Evolutionary conservation across 2,113 vertebrate genomes (phyloP).

Genomic region (Sus scrofa): DNA sequence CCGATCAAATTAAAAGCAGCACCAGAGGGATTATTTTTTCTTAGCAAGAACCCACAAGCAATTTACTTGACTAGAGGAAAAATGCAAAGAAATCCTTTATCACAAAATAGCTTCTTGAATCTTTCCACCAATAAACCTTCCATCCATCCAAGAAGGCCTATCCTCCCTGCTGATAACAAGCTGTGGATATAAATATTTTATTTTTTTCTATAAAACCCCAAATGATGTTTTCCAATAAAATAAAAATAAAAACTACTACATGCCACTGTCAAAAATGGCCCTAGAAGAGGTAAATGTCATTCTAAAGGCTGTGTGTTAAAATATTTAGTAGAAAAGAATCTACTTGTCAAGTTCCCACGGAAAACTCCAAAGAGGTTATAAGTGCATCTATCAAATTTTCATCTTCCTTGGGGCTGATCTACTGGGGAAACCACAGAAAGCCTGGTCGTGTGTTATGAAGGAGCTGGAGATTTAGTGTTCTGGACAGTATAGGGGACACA

Average conservation of each 20-base stretch:
- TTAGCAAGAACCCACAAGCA: constrained; percentile 77
- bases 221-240: constrained; percentile 79
- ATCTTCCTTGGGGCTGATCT: constrained; percentile 69
- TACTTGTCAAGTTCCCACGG: constrained; percentile 71
- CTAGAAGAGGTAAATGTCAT: constrained; percentile 73
- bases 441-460: constrained; percentile 58
- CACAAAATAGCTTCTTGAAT: constrained; percentile 83
- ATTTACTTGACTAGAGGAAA: constrained; percentile 83
- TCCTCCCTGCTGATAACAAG: constrained; percentile 73
- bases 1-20: constrained; percentile 73
- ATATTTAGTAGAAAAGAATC: constrained; percentile 79
- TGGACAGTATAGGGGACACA: constrained; percentile 42
- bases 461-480: constrained; percentile 60
- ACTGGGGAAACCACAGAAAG: constrained; percentile 62
- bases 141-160: constrained; percentile 71
- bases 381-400: constrained; percentile 81
- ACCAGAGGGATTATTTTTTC: constrained; percentile 82
- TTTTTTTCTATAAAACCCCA: constrained; percentile 63
- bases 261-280: constrained; percentile 60
- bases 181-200: constrained; percentile 79
- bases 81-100: constrained; percentile 82
- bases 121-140: constrained; percentile 79
- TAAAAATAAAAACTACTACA: constrained; percentile 75
- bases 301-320: constrained; percentile 73
- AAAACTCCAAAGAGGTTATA: constrained; percentile 75